These are phyloP conservation scores for Montipora cactus DNA, from an alignment of 64 coral and sea anemone species.

Conservation along the genomic window DNA sequence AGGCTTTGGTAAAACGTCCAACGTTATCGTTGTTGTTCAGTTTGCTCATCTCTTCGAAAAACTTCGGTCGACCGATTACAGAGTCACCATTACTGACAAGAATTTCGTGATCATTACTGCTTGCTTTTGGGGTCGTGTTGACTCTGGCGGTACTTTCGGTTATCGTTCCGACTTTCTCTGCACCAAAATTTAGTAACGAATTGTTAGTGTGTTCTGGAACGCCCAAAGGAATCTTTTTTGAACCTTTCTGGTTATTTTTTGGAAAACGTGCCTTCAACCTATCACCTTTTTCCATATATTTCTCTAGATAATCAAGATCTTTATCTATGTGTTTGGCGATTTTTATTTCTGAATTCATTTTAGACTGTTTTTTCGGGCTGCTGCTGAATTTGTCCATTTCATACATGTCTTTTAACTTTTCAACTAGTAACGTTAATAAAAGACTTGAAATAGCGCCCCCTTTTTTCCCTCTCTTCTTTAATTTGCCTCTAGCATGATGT, in stretches of 20 bases:
- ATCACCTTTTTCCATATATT: not conserved
- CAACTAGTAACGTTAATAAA: constrained; percentile 80
- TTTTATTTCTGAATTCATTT: constrained; percentile 60
- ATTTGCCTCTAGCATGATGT: not conserved
- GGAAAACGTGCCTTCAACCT: constrained; percentile 19
- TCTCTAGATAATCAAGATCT: constrained; percentile 2
- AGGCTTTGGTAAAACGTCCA: not conserved
- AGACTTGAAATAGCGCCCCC: constrained; percentile 57
- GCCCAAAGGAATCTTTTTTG: not conserved
- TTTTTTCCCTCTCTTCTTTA: constrained; percentile 13
- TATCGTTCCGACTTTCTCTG: constrained; percentile 28
- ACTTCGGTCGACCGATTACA: not conserved
- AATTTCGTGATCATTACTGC: not conserved
- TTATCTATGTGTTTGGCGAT: constrained; percentile 61
- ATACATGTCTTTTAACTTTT: constrained; percentile 95
- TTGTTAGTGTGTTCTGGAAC: not conserved
- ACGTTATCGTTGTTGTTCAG: not conserved
- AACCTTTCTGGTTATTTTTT: constrained; percentile 63
- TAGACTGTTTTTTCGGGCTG: constrained; percentile 7
- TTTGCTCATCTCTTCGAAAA: constrained; percentile 21
- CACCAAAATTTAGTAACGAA: constrained; percentile 4
- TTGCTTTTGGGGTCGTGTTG: not conserved
- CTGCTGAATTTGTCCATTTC: constrained; percentile 84
- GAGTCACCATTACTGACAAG: not conserved
- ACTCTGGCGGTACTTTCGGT: constrained; percentile 8